Base-by-base conservation (phyloP, 2,888 invertebrate species). In the Tyria jacobaeae region DNA sequence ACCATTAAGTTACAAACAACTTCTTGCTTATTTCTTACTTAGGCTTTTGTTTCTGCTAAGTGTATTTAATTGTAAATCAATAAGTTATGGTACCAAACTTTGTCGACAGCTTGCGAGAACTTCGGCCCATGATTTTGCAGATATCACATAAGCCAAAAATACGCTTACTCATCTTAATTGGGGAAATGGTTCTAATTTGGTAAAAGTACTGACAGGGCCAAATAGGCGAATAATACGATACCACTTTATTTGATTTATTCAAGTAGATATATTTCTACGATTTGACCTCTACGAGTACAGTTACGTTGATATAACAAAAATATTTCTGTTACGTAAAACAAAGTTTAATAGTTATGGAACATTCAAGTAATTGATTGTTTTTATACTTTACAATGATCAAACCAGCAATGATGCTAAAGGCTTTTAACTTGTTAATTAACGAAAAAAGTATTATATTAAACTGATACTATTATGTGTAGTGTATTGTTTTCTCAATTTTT, bases 81-180 rank as follows among this genome's bases (percentile, higher is more conserved):
- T n/a, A 51, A 37, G 15, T 24, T n/a, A 17, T 39, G 27, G 39
- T 25, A 10, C 14, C 14, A 15, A 55, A 34, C 44, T 48, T 35
- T 9, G 31, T 44, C 21, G 35, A 35, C 21, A 44, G n/a, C 7
- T 25, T 14, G 27, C 25, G 9, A 25, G 10, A 21, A 55, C 31
- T 44, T 44, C 21, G n/a, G 44, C 21, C 21, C 21, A 12, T 44
- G 12, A 44, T 44, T 44, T 44, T 21, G 55, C 21, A 55, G 21
- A 17, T 44, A 41, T 34, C 31, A 21, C 12, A 3, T 4, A 15
- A 31, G 55, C 44, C 55, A 34, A 39, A 27, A 55, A 44, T 17
- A 55, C 21, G 55, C 55, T 6, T 31, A 55, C 21, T 55, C 55
- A 55, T 55, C 55, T 55, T 55, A 55, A 55, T 55, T 55, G 55